Percentiles rank a stretch among this genome's conserved stretches.
phyloP scores from a whole-genome alignment of 2,888 invertebrate genomes.

The Heliconius sara region DNA sequence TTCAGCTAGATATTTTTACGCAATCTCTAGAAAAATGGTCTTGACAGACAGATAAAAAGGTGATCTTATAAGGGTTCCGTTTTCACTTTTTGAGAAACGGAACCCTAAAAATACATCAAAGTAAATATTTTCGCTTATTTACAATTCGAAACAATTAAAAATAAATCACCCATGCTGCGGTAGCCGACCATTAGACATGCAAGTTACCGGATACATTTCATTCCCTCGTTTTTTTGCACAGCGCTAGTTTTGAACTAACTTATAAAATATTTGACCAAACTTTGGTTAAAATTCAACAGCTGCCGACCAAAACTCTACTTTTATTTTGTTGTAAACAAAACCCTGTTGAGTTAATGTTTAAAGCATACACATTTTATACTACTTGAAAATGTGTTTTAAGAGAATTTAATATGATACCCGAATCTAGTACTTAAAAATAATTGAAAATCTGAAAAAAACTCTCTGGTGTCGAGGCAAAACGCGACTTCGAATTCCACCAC shows the following conservation, averaged over 20 bases:
- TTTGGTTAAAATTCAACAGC: conserved; percentile 47
- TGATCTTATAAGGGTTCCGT: no score
- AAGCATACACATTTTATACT: conserved; percentile 32
- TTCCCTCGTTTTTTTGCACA: conserved; percentile 39
- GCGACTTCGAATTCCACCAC: no score
- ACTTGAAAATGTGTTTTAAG: conserved; percentile 12
- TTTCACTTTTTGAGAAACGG: no score
- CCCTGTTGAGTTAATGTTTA: conserved; percentile 36
- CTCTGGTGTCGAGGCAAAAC: neutral
- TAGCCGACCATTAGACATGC: conserved; percentile 24
- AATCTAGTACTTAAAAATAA: neutral
- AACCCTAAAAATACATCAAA: neutral
- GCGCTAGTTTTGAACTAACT: conserved; percentile 46
- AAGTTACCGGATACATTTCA: conserved; percentile 37
- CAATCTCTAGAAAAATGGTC: no score
- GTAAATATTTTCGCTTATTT: no score
- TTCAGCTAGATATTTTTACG: no score
- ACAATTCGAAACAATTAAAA: neutral
- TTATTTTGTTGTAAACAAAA: conserved; percentile 48
- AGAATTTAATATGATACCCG: neutral
- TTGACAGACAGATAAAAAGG: no score
- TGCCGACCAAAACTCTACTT: conserved; percentile 45
- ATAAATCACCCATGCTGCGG: neutral
- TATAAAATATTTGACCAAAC: conserved; percentile 45
- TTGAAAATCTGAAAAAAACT: neutral